A percentile compares a stretch with the other conserved stretches of the same genome.
Evolutionary conservation across 2,797 vertebrate genomes (phyloP).

Genomic region (Anguilla marmorata): DNA sequence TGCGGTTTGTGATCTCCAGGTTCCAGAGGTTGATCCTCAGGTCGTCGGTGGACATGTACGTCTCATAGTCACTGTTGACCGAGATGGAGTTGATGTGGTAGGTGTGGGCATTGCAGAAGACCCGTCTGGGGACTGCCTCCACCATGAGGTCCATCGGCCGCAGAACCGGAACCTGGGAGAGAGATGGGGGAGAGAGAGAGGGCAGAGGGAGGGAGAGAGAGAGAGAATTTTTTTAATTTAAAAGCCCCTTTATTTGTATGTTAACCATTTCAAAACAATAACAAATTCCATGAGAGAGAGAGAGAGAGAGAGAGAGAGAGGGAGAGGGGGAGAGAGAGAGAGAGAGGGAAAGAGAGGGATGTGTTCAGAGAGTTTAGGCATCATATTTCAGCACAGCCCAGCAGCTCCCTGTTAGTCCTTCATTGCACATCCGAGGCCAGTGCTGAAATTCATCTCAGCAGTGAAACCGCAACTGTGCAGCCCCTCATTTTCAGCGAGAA

Average conservation of each 20-base stretch:
- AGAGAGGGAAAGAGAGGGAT: too few relatives aligned
- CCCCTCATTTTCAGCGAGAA: not conserved
- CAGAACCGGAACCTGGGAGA: constrained; percentile 78
- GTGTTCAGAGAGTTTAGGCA: too few relatives aligned
- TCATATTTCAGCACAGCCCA: not conserved
- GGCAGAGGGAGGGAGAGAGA: not conserved
- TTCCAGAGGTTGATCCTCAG: constrained; percentile 88
- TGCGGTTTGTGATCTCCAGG: constrained; percentile 87
- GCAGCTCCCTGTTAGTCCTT: not conserved
- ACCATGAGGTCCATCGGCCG: constrained; percentile 89
- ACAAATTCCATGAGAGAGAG: not conserved
- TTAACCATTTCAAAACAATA: too few relatives aligned
- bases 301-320: not conserved
- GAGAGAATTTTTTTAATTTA: not conserved
- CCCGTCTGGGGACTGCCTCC: constrained; percentile 80
- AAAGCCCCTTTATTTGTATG: too few relatives aligned
- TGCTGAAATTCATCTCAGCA: not conserved
- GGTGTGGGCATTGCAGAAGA: constrained; percentile 84
- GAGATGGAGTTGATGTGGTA: constrained; percentile 92
- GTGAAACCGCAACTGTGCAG: not conserved
- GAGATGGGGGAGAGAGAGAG: not conserved
- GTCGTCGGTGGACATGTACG: constrained; percentile 88
- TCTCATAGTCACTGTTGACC: constrained; percentile 86
- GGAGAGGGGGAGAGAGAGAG: not conserved
- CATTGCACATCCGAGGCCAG: not conserved